Percentiles rank a stretch among this genome's conserved stretches.
Conservation (phyloP, 1,140 invertebrate species). For the Aphelenchoides fujianensis region DNA sequence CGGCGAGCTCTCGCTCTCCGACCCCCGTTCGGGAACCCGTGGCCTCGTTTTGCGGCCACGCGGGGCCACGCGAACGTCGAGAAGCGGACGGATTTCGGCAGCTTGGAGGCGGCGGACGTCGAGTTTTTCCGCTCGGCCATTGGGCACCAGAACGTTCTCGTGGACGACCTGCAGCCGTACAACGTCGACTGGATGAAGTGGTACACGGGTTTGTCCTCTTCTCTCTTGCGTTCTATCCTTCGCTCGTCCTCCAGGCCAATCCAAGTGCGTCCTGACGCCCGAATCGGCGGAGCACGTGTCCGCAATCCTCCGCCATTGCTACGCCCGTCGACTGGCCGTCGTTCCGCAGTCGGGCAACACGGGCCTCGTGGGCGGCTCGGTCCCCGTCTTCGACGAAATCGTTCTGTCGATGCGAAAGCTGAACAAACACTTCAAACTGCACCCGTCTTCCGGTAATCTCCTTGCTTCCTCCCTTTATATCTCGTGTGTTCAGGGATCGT, state of each 20-base stretch:
- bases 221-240: no score
- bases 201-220: constrained; percentile 78
- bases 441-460: constrained; percentile 66
- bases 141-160: constrained; percentile 20
- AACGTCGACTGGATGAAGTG: constrained; percentile 89
- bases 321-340: constrained; percentile 77
- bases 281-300: constrained; percentile 83
- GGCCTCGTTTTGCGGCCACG: no score
- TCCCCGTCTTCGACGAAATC: constrained; percentile 95
- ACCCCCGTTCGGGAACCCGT: no score
- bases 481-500: constrained; percentile 70
- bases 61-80: no score
- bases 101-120: constrained; percentile 15
- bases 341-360: constrained; percentile 90
- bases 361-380: constrained; percentile 83
- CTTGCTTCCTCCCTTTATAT: constrained; percentile 8
- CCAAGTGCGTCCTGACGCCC: constrained; percentile 69
- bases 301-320: constrained; percentile 79
- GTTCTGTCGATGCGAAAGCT: constrained; percentile 80
- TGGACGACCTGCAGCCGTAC: constrained; percentile 64
- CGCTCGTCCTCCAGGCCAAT: constrained; percentile 66
- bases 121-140: not conserved
- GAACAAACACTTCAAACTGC: constrained; percentile 80
- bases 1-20: no score
- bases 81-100: constrained; percentile 1